Evolutionary conservation across 2,797 vertebrate genomes (phyloP).

Genomic region (Anolis apletophallus): DNA sequence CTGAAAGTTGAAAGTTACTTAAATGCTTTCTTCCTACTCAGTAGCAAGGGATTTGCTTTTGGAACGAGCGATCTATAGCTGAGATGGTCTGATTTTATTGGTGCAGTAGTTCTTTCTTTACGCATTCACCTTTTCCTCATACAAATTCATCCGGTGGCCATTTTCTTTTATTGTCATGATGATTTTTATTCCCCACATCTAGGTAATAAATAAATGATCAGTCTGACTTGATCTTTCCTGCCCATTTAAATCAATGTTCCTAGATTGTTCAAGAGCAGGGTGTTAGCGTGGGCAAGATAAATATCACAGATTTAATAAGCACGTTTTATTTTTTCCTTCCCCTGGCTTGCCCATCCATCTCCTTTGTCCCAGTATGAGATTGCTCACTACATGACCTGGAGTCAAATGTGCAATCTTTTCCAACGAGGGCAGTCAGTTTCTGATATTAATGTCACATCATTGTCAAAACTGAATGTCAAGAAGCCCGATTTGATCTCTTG

Average conservation of each 20-base stretch:
- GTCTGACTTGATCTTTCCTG: background rate
- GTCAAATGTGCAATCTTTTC: background rate
- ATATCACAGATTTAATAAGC: background rate
- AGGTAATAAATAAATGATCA: background rate
- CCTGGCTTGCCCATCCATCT: background rate
- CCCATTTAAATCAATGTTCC: background rate
- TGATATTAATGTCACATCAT: background rate
- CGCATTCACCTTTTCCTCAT: background rate
- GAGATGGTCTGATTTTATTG: background rate
- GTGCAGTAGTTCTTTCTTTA: background rate
- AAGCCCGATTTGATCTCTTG: slow-evolving; percentile 18
- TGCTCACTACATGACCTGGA: background rate
- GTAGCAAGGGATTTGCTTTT: slow-evolving; percentile 10
- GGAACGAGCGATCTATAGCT: slow-evolving; percentile 26
- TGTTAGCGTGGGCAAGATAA: background rate
- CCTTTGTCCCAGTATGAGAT: background rate
- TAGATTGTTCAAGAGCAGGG: background rate
- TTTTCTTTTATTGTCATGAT: background rate
- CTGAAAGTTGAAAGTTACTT: slow-evolving; percentile 31
- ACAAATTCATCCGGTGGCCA: background rate
- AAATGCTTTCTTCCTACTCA: slow-evolving; percentile 26
- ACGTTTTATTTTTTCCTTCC: background rate
- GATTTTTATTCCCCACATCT: background rate
- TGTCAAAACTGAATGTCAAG: slow-evolving; percentile 35
- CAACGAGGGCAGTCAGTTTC: background rate